Evolutionary conservation across 1,140 invertebrate species (phyloP).

Genomic region (Ceratosolen fusciceps): DNA sequence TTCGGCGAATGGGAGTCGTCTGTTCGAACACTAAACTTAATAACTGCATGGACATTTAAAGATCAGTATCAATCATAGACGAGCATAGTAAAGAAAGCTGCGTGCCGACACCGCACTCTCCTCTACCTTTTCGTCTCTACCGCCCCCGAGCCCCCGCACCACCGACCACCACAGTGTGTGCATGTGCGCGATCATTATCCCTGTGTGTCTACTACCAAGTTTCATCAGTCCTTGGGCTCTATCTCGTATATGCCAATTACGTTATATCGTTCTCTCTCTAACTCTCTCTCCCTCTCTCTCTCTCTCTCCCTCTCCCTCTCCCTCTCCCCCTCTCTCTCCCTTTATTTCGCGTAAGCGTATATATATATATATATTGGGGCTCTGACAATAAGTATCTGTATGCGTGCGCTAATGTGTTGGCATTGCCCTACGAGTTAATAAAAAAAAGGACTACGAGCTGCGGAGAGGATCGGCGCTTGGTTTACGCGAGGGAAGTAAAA

Average conservation of each 20-base stretch:
- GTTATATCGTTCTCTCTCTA: not conserved
- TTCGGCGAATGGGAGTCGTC: not conserved
- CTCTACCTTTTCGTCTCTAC: no score
- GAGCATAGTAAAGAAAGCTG: not conserved
- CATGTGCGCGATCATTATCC: not conserved
- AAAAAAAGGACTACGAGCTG: not conserved
- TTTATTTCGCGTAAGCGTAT: not conserved
- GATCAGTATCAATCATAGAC: not conserved
- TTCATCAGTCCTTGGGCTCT: no score
- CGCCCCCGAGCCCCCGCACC: no score
- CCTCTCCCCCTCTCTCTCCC: not conserved
- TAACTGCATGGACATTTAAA: not conserved
- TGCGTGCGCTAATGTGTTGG: not conserved
- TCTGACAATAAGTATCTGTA: not conserved
- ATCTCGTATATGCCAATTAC: not conserved
- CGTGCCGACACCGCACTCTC: not conserved
- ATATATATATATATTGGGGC: not conserved
- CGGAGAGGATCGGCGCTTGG: slow-evolving; percentile 1
- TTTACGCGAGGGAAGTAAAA: not conserved
- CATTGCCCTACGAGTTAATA: not conserved
- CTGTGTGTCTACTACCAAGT: not conserved
- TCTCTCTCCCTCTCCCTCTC: no score
- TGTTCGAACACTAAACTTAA: not conserved
- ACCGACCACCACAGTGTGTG: no score
- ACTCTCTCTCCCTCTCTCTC: no score